Evolutionary conservation across 2,888 invertebrate genomes (phyloP).

Genomic region (Rhagophthalmus giganteus): DNA sequence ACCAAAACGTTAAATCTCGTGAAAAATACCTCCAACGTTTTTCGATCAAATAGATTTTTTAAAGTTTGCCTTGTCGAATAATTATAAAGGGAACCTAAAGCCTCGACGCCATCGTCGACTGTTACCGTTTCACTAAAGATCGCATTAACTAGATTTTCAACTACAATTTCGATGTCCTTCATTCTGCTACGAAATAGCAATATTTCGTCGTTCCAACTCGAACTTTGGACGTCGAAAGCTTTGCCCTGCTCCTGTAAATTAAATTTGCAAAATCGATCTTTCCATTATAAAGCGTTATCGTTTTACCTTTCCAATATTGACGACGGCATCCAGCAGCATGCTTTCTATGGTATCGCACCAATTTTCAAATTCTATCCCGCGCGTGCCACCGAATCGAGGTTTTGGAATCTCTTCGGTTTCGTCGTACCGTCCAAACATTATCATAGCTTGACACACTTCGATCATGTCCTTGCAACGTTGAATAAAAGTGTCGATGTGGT

Average conservation of each 20-base stretch:
- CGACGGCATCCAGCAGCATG: slow-evolving; percentile 69
- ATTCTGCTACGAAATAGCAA: slow-evolving; percentile 63
- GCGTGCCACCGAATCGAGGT: slow-evolving; percentile 77
- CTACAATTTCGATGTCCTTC: slow-evolving; percentile 72
- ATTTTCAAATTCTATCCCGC: slow-evolving; percentile 67
- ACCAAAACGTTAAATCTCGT: neutral
- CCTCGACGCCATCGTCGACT: slow-evolving; percentile 78
- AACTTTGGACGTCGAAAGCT: slow-evolving; percentile 77
- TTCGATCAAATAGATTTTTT: slow-evolving; percentile 68
- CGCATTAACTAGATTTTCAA: slow-evolving; percentile 78
- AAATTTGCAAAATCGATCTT: too few species aligned
- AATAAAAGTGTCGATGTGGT: slow-evolving; percentile 83
- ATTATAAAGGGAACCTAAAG: slow-evolving; percentile 75
- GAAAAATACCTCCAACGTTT: slow-evolving; percentile 62
- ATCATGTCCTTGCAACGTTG: slow-evolving; percentile 83
- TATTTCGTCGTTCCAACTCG: slow-evolving; percentile 82
- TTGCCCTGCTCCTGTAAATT: slow-evolving; percentile 58
- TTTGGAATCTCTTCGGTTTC: slow-evolving; percentile 70
- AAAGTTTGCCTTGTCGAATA: slow-evolving; percentile 76
- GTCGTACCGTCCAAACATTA: slow-evolving; percentile 80
- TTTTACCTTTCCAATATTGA: slow-evolving; percentile 59
- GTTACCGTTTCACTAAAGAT: slow-evolving; percentile 79
- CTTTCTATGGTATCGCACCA: slow-evolving; percentile 73
- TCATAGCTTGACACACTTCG: slow-evolving; percentile 87
- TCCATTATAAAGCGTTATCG: too few species aligned